phyloP scores from a whole-genome alignment of 2,113 vertebrate species.

The Nothobranchius furzeri region DNA sequence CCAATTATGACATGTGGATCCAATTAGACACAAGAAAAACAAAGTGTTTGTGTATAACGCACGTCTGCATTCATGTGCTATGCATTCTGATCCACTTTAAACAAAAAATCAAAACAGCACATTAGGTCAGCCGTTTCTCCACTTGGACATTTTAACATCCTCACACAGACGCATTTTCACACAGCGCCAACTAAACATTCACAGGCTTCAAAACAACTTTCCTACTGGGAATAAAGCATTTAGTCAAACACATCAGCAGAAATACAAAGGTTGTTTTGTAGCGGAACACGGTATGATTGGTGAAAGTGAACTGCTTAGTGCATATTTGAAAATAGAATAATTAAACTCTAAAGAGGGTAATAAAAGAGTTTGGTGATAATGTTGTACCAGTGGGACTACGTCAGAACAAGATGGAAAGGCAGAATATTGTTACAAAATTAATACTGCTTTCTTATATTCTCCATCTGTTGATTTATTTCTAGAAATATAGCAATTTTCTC shows the following conservation, averaged over 20 bases:
- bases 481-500: no score
- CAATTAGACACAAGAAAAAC: neutral
- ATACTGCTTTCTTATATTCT: no score
- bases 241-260: conserved; percentile 36
- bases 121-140: conserved; percentile 5
- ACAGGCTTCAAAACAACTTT: conserved; percentile 30
- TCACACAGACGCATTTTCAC: conserved; percentile 11
- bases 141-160: conserved; percentile 8
- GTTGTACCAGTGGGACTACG: conserved; percentile 3
- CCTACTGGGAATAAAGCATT: conserved; percentile 55
- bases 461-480: no score
- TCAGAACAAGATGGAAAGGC: conserved; percentile 9
- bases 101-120: neutral
- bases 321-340: conserved; percentile 44
- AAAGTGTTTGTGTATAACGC: no score
- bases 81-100: neutral
- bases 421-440: no score
- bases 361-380: conserved; percentile 19
- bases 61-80: no score
- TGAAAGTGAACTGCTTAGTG: conserved; percentile 46
- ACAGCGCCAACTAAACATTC: conserved; percentile 34
- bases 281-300: conserved; percentile 21
- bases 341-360: conserved; percentile 30
- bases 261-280: conserved; percentile 65
- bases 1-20: neutral